Evolutionary conservation across 2,113 vertebrate species (phyloP), one percentile per base, ranked within the genome.

Genomic region (Butastur rufipennis): DNA sequence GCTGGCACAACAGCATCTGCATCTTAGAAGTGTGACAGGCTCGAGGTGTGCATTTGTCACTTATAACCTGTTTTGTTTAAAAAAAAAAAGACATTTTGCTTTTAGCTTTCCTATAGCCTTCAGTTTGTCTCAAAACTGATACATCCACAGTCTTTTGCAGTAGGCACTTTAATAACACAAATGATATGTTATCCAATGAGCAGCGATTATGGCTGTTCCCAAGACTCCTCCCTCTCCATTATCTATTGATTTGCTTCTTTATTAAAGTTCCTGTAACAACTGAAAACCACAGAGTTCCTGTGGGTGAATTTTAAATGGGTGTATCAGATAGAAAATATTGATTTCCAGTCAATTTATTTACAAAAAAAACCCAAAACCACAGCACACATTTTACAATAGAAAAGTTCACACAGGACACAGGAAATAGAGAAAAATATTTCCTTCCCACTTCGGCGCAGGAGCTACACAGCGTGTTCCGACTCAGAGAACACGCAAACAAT

Each of bases 341-440:
- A 89, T 94, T 91, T 93, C 70, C 58, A 90, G 34, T 74, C 32
- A 55, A 80, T 77, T 61, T 40, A 40, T 32, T 52, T 62, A 36
- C 36, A 23, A 36, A 13, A 56, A n/a, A 21, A 43, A 4, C 3
- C 19, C 26, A 32, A 20, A 6, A 16, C 9, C 26, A 32, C 43
- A 58, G 40, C 29, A 23, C 13, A 34, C 31, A 22, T 86, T 93
- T 96, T 92, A 85, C 73, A 90, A 61, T 13, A 45, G 32, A 78
- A 36, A 81, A 61, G 68, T 96, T 97, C 93, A 92, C 93, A 95
- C 42, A 90, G 84, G 91, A 96, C 73, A 78, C 92, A 40, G 91
- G 96, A 95, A 96, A 90, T 20, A 25, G 70, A 73, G 72, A 77
- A 66, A 94, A 94, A 87, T 75, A 4, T 88, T 95, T 96, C 93